phyloP scores from a whole-genome alignment of 1,140 invertebrate species.

The Leptestheria dahalacensis region DNA sequence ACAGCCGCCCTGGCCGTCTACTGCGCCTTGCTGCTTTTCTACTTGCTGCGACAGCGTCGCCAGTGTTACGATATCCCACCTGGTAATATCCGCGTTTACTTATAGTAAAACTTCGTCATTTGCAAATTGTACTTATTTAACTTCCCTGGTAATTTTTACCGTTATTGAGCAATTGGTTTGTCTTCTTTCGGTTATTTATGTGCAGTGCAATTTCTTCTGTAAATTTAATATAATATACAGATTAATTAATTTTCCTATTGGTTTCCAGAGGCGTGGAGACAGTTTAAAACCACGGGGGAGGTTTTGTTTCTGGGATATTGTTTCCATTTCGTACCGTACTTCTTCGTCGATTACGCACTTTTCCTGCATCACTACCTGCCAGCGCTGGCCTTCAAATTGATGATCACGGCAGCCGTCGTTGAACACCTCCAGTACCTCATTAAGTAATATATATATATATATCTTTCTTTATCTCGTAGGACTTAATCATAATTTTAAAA shows the following conservation, averaged over 20 bases:
- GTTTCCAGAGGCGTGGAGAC: conserved; percentile 43
- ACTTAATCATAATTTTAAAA: too few species aligned
- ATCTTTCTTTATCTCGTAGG: too few species aligned
- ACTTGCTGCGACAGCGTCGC: conserved; percentile 58
- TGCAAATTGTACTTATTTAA: too few species aligned
- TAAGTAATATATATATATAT: conserved; percentile 30
- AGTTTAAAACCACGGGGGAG: conserved; percentile 53
- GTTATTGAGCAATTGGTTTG: neutral
- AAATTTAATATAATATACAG: too few species aligned
- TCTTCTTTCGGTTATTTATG: neutral
- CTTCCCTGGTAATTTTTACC: neutral
- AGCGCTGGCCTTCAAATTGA: conserved; percentile 73
- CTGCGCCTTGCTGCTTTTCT: conserved; percentile 47
- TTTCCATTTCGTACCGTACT: conserved; percentile 78
- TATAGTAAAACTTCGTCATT: neutral
- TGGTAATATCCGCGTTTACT: conserved; percentile 19
- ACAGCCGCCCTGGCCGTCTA: conserved; percentile 52
- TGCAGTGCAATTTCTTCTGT: too few species aligned
- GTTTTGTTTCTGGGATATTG: conserved; percentile 67
- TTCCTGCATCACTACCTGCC: conserved; percentile 93
- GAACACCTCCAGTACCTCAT: conserved; percentile 59
- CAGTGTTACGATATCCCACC: conserved; percentile 54
- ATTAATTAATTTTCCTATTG: too few species aligned
- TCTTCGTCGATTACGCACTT: conserved; percentile 77
- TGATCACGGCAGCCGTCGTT: conserved; percentile 56